Evolutionary conservation across 2,113 vertebrate genomes (phyloP), one percentile per base, ranked within the genome.

Genomic region (Chiloscyllium plagiosum): DNA sequence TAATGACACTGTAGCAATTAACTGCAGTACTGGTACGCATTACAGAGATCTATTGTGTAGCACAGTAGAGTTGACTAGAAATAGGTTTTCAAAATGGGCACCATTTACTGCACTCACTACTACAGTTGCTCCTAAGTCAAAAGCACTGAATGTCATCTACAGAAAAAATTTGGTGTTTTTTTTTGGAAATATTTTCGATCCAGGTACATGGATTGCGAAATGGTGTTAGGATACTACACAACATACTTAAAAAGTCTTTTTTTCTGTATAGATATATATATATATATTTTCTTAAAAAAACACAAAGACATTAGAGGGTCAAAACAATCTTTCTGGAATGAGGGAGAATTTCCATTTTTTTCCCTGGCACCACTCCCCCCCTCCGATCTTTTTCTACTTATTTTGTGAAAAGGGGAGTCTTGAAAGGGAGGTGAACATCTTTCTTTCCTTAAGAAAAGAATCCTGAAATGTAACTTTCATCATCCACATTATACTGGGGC

Each of bases 401-500:
- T 69, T 93, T 66, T 65, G 65, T 65, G 42, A 42, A 68, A 94
- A 7, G 42, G 19, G 69, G 65, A 69, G 92, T 37, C 61, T 20
- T 4, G 87, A 90, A 87, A 24, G 69, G 22, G 69, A 24, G 72
- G 42, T 94, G 37, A 97, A 97, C 98, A 98, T 98, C 98, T 97
- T 80, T 72, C 80, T 95, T 98, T 96, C 98, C 97, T 97, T 98
- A 96, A 96, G 96, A 96, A 97, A 96, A 97, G 13, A 93, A 66
- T n/a, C 61, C 20, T 7, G 8, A 97, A 97, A 97, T 97, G 97
- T 19, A 94, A 19, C 19, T 97, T 97, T 98, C 97, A 96, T 97
- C 97, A 97, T 97, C 96, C 97, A 97, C 97, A 98, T 97, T 97
- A 97, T 97, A 97, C 97, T 97, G 97, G 97, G 98, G 97, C 98